Evolutionary conservation across 2,797 vertebrate species (phyloP), one percentile per base, ranked within the genome.

Genomic region (Delichon dasypus): DNA sequence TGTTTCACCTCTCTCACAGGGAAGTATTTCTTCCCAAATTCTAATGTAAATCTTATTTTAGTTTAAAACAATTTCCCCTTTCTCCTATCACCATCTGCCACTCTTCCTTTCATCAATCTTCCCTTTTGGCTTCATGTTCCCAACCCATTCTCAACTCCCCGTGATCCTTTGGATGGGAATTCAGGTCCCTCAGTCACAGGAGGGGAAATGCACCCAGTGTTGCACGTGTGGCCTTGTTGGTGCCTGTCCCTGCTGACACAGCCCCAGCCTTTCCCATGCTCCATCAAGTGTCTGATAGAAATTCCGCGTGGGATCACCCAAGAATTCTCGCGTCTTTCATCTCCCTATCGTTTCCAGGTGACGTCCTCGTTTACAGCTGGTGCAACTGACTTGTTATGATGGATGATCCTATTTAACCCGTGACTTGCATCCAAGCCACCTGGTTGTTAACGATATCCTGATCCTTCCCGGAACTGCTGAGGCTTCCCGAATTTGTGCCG

Each of bases 61-160:
- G 4, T 47, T 78, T 36, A 27, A 60, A 65, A 47, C 18, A 6
- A 32, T 34, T 53, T 45, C 9, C 21, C 11, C 11, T 72, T 16
- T 17, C 9, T 32, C 45, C 40, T 7, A 26, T 19, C 29, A 6
- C 25, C 2, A 36, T 11, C 14, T 30, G 17, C 32, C 1, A 0
- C 29, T 16, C 10, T 34, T 15, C 14, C 20, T 40, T 48, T 20
- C 32, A 9, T 14, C 17, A 34, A 66, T 47, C 7, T 32, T 55
- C 29, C 10, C 3, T 71, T 84, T 65, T 20, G 34, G 17, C 26
- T 54, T 54, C 26, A 5, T 16, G 5, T 13, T 40, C 6, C 20
- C 12, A 30, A 12, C 20, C 17, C 14, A 29, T 53, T 78, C 38
- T 16, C 29, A 20, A 2, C 19, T 34, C 48, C 44, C 17, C 1